Base-by-base conservation (phyloP, 1,140 invertebrate species). In the Limonius californicus region DNA sequence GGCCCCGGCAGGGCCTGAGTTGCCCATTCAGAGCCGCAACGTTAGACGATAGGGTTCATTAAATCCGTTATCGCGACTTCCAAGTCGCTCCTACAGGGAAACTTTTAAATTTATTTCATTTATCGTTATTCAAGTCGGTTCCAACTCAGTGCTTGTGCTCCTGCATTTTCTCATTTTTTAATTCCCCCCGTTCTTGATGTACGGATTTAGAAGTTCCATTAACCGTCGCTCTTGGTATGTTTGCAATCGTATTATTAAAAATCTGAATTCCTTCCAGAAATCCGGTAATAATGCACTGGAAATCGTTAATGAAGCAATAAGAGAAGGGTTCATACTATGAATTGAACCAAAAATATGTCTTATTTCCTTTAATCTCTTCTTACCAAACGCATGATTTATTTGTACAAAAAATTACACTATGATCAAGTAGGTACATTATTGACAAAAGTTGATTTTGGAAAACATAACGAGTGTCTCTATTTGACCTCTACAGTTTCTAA, bases 81-180 rank as follows among this genome's bases (percentile, higher is more conserved):
- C 67, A 67, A 70, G 68, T 69, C 70, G 68, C 67, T 68, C 69
- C 67, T 62, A 64, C 61, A 62, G 68, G 69, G 64, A 73, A 73
- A 73, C 72, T 73, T 73, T 73, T 72, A 72, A 73, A 72, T 73
- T 73, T 73, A 73, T 72, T 73, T 73, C 72, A 72, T 69, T 73
- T 73, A 72, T 73, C 72, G 72, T 70, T 71, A 72, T 72, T 72
- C 69, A 58, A 69, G 64, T 43, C 62, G 67, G 60, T 67, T 63
- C 62, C 64, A 62, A 66, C 66, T 64, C 64, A 62, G 54, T 54
- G 56, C 62, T 62, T 50, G 45, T 50, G 45, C 45, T 50, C 12
- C 45, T 50, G 45, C 20, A 50, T 50, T 50, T 50, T 50, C 45
- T 50, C 45, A 50, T 50, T 50, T 50, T 50, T 50, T 50, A 50